A percentile compares a stretch with the other conserved stretches of the same genome.
phyloP scores from a whole-genome alignment of 2,113 vertebrate genomes.

The Xenopus tropicalis region DNA sequence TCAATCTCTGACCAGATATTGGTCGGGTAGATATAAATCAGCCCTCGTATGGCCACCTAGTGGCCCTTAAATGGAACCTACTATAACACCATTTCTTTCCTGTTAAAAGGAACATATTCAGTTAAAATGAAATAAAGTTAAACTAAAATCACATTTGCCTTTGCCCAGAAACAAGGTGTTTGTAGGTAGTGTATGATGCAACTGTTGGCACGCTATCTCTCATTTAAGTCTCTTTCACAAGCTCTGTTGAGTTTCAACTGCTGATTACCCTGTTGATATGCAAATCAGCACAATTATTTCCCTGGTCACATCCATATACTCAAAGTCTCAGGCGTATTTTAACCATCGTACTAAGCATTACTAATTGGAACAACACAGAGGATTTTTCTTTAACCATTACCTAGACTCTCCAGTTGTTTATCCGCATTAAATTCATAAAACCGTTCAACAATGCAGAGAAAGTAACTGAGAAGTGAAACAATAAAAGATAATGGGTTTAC shows the following conservation, averaged over 20 bases:
- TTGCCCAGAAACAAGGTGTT: not conserved
- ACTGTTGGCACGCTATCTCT: not conserved
- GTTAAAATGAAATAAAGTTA: not conserved
- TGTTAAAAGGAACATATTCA: too few relatives aligned
- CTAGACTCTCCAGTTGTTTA: not conserved
- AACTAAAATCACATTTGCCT: not conserved
- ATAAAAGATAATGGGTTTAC: not conserved
- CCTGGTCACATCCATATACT: not conserved
- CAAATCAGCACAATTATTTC: conserved; percentile 1
- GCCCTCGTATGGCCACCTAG: too few relatives aligned
- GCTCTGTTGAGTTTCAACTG: conserved; percentile 2
- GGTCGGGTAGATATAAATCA: too few relatives aligned
- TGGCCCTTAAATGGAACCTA: too few relatives aligned
- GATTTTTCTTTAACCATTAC: conserved; percentile 1
- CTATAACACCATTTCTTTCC: too few relatives aligned
- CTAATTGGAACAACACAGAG: not conserved
- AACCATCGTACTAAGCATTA: not conserved
- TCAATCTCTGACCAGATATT: too few relatives aligned
- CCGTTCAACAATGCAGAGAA: not conserved
- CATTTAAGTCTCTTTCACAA: not conserved
- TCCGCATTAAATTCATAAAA: too few relatives aligned
- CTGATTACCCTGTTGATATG: conserved; percentile 8
- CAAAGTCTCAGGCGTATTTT: not conserved
- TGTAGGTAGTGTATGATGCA: not conserved
- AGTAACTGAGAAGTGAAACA: not conserved